Conservation (phyloP, 2,797 vertebrate species). For the Thamnophis elegans region DNA sequence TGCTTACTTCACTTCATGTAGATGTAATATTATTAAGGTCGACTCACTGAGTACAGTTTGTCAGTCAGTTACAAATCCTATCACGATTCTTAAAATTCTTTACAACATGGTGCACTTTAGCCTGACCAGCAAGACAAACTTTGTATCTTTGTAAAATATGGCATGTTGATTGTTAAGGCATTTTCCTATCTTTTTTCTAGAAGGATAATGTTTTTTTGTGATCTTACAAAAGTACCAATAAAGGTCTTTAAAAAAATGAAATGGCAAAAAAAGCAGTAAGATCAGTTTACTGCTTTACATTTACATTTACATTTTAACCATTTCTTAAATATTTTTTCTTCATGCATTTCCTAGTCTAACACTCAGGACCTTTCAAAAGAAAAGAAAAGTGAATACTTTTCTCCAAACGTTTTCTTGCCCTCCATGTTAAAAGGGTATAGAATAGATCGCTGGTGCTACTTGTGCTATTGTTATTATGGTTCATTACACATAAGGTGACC, state of each 20-base stretch:
- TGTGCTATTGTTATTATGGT: neutral
- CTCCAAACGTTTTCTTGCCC: neutral
- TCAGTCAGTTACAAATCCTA: neutral
- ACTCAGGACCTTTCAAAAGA: neutral
- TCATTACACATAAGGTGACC: too few relatives aligned
- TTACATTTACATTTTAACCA: neutral
- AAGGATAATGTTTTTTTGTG: neutral
- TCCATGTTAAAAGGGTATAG: rapidly evolving
- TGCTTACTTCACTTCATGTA: neutral
- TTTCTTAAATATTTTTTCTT: neutral
- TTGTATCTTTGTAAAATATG: neutral
- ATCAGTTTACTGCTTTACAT: neutral
- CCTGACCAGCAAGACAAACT: neutral
- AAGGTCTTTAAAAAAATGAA: neutral
- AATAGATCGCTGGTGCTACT: neutral
- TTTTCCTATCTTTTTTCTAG: neutral
- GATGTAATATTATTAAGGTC: neutral
- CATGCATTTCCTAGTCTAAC: neutral
- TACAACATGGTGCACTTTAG: neutral
- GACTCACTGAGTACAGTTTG: neutral
- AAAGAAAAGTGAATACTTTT: neutral
- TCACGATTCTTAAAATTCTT: neutral
- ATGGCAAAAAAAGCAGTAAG: neutral
- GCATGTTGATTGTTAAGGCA: neutral
- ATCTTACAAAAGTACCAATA: neutral